phyloP scores from a whole-genome alignment of 2,797 vertebrate genomes.

The Apogon hyalosoma region DNA sequence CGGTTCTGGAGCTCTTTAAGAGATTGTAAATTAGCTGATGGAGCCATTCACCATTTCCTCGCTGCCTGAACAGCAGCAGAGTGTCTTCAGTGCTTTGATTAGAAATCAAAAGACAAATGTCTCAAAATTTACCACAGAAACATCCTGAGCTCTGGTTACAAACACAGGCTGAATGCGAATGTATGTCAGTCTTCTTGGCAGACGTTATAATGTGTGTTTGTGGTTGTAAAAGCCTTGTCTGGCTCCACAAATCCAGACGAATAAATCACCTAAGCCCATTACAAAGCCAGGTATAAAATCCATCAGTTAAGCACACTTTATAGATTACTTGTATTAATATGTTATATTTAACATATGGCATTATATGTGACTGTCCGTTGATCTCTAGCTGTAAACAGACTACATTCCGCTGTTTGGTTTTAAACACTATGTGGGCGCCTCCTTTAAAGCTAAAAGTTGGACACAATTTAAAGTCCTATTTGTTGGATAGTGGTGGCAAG shows the following conservation, averaged over 20 bases:
- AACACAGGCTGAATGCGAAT: neutral
- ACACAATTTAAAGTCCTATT: too few relatives aligned
- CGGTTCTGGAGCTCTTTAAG: conserved; percentile 7
- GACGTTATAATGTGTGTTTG: conserved; percentile 5
- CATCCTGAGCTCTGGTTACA: neutral
- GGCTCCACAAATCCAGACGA: conserved; percentile 9
- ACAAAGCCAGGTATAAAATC: conserved; percentile 6
- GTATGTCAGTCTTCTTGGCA: neutral
- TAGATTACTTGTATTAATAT: neutral
- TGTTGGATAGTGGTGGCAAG: too few relatives aligned
- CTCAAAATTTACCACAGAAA: neutral
- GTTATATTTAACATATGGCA: too few relatives aligned
- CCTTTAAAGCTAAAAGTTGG: too few relatives aligned
- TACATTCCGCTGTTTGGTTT: too few relatives aligned
- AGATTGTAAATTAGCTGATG: conserved; percentile 30
- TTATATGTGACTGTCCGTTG: too few relatives aligned
- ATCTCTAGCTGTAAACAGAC: too few relatives aligned
- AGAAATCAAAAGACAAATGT: neutral
- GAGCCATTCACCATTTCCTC: neutral
- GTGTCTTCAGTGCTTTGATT: neutral
- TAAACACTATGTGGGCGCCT: too few relatives aligned
- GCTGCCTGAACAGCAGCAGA: neutral
- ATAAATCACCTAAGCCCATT: conserved; percentile 32
- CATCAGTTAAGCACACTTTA: conserved; percentile 12
- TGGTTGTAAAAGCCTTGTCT: conserved; percentile 20